A percentile compares a stretch with the other conserved stretches of the same genome.
Conservation (phyloP, 2,888 invertebrate species). For the Dusona sp. region DNA sequence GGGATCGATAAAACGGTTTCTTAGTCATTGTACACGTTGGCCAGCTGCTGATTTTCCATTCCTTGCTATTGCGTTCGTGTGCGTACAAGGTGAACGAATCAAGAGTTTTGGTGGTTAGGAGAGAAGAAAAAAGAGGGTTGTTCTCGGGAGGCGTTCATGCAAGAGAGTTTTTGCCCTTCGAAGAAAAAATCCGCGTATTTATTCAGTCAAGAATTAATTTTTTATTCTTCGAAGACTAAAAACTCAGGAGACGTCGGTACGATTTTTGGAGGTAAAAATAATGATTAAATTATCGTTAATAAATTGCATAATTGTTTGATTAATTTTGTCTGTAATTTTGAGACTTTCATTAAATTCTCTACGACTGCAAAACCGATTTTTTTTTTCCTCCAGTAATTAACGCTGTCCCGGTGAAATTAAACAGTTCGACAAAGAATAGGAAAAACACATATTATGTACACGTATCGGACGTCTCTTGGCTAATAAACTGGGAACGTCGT, state of each 20-base stretch:
- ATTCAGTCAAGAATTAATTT: neutral
- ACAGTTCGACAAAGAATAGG: neutral
- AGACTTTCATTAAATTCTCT: no score
- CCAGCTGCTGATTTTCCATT: slow-evolving; percentile 43
- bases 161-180: neutral
- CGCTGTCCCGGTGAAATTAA: neutral
- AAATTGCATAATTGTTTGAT: no score
- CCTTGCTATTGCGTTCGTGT: slow-evolving; percentile 2
- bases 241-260: neutral
- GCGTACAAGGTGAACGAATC: slow-evolving; percentile 8
- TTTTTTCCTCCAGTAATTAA: neutral
- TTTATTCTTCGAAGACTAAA: neutral
- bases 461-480: neutral
- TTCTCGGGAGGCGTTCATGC: neutral
- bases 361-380: neutral
- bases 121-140: slow-evolving; percentile 8
- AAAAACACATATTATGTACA: neutral
- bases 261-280: neutral
- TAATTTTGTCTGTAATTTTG: no score
- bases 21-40: slow-evolving; percentile 3
- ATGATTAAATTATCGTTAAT: neutral
- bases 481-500: neutral
- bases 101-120: slow-evolving; percentile 6
- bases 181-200: neutral
- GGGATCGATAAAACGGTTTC: slow-evolving; percentile 39